Percentiles rank a stretch among this genome's conserved stretches.
These are phyloP conservation scores for Fissipunctia ypsillon DNA, from an alignment of 2,888 invertebrate species.

Conservation along the genomic window DNA sequence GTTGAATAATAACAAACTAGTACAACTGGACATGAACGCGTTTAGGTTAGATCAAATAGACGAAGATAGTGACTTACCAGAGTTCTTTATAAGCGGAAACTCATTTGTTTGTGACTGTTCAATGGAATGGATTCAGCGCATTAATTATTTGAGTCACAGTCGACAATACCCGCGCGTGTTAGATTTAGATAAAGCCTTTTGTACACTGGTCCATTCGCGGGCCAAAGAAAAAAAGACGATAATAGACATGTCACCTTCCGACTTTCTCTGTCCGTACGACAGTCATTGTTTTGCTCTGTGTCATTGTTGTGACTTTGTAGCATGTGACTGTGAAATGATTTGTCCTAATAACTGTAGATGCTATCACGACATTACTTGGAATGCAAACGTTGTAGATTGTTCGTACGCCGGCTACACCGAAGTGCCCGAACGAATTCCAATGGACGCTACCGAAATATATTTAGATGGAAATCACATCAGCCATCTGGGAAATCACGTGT, in stretches of 20 bases:
- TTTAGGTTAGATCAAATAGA: conserved; percentile 92
- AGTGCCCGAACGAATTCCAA: conserved; percentile 95
- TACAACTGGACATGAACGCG: conserved; percentile 93
- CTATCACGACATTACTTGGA: conserved; percentile 96
- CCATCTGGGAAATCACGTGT: conserved; percentile 95
- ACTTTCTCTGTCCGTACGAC: conserved; percentile 95
- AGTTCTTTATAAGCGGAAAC: conserved; percentile 95
- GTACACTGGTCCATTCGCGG: conserved; percentile 93
- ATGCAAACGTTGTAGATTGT: conserved; percentile 95
- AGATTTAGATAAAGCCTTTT: conserved; percentile 94
- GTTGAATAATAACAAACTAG: conserved; percentile 93
- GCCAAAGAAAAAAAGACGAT: conserved; percentile 93
- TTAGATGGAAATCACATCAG: conserved; percentile 95
- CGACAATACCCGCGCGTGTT: conserved; percentile 94
- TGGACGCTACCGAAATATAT: conserved; percentile 97
- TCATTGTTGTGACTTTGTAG: conserved; percentile 97
- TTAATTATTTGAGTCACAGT: conserved; percentile 94
- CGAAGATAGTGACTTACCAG: conserved; percentile 93
- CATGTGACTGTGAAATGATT: conserved; percentile 97
- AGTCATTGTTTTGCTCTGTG: conserved; percentile 96
- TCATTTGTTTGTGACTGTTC: conserved; percentile 96
- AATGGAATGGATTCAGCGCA: conserved; percentile 96
- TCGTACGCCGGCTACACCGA: conserved; percentile 93
- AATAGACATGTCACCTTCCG: conserved; percentile 93
- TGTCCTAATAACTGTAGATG: conserved; percentile 96